Evolutionary conservation across 2,797 vertebrate genomes (phyloP), one percentile per base, ranked within the genome.

Genomic region (Neopelma chrysocephalum): DNA sequence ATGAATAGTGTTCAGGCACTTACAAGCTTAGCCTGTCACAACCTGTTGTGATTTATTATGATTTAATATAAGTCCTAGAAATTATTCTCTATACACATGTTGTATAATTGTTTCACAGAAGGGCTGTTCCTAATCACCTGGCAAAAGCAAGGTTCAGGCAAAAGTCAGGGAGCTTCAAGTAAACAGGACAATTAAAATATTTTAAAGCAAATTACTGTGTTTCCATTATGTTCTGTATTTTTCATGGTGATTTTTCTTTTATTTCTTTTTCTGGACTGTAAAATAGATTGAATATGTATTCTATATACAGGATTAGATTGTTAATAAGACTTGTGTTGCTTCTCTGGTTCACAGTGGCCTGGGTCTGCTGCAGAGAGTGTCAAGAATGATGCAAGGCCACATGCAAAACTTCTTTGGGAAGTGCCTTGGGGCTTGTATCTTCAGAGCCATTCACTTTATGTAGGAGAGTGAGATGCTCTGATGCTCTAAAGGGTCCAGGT

Each of bases 21-120:
- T 64, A 85, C 23, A 42, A 34, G 50, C n/a, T 40, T 5, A 38
- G 54, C 65, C 72, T 89, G 90, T 89, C 84, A 87, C 71, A 86
- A 48, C 50, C 50, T 85, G 65, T 68, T 82, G 78, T 90, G 88
- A 85, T 90, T 95, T 92, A 65, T 80, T 75, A 40, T 53, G 47
- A 47, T 87, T 94, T 92, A 78, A 75, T 93, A 23, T 15, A 80
- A 75, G 87, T 90, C 90, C 69, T 97, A 95, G 78, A 94, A 92
- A 76, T 72, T 82, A 23, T 89, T 78, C 58, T 61, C 54, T 27
- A 16, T 83, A 34, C 27, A 25, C 11, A 4, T 15, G 26, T 31
- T 84, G 18, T 64, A 22, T 75, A 85, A 77, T 31, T 50, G n/a
- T 82, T 92, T 93, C 83, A 82, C 64, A 68, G 71, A 69, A 82